A percentile compares a stretch with the other conserved stretches of the same genome.
These are phyloP conservation scores for Cosmopolites sordidus DNA, from an alignment of 2,888 invertebrate species.

Conservation along the genomic window DNA sequence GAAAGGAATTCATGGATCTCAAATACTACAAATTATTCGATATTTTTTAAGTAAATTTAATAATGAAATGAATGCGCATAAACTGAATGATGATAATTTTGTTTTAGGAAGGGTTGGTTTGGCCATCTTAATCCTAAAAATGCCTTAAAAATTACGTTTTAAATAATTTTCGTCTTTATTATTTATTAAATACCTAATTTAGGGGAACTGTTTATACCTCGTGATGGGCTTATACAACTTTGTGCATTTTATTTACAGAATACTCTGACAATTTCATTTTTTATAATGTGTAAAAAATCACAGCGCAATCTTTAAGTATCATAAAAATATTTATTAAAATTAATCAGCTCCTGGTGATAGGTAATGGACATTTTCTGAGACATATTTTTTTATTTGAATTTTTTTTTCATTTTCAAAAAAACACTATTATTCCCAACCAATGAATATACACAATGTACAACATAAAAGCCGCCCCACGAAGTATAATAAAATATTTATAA, in stretches of 20 bases:
- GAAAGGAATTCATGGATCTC: slow-evolving; percentile 10
- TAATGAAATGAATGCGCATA: background rate
- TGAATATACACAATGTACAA: no score
- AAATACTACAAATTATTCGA: slow-evolving; percentile 7
- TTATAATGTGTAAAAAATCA: no score
- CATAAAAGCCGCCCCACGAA: background rate
- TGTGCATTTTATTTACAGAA: background rate
- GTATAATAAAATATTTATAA: background rate
- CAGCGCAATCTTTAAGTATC: no score
- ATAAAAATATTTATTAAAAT: no score
- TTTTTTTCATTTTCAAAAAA: no score
- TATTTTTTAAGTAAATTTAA: background rate
- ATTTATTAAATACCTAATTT: background rate
- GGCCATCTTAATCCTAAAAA: background rate
- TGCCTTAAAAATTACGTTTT: slow-evolving; percentile 23
- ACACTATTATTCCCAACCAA: no score
- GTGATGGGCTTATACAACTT: background rate
- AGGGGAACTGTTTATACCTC: no score
- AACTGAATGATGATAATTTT: no score
- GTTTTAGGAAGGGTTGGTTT: background rate
- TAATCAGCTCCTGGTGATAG: no score
- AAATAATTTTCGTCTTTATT: slow-evolving; percentile 18
- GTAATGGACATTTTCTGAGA: no score
- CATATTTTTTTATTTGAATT: no score
- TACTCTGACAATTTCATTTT: no score